Evolutionary conservation across 2,888 invertebrate species (phyloP).

Genomic region (Melanotus villosus): DNA sequence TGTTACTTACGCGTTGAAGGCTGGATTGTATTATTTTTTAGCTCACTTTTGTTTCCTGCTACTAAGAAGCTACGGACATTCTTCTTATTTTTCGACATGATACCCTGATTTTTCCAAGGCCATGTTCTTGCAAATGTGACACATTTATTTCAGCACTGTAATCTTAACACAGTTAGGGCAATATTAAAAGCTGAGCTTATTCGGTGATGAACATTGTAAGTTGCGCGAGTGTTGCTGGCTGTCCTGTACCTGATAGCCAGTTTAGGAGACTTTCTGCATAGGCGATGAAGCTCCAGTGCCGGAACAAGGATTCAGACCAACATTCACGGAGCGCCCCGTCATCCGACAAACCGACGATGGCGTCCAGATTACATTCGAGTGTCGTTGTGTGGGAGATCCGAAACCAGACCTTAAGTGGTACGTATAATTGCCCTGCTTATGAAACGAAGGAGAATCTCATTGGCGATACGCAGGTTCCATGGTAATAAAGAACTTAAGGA

Average conservation of each 20-base stretch:
- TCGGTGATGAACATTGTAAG: constrained; percentile 66
- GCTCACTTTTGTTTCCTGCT: constrained; percentile 55
- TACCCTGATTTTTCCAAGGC: constrained; percentile 61
- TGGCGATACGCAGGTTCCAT: constrained; percentile 78
- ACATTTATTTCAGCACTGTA: constrained; percentile 56
- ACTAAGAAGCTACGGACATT: constrained; percentile 52
- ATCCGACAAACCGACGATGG: constrained; percentile 98
- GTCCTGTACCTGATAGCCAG: constrained; percentile 64
- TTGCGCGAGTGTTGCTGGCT: constrained; percentile 68
- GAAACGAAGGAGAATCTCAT: constrained; percentile 37
- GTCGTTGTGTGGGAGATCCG: constrained; percentile 97
- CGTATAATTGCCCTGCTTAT: constrained; percentile 64
- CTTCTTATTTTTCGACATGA: constrained; percentile 56
- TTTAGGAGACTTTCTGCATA: constrained; percentile 70
- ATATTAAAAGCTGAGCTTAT: constrained; percentile 69
- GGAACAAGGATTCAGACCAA: constrained; percentile 95
- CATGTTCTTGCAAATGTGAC: constrained; percentile 68
- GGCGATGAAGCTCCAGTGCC: constrained; percentile 97
- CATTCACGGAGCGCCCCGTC: constrained; percentile 97
- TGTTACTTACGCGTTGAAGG: constrained; percentile 46
- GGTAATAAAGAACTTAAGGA: constrained; percentile 80
- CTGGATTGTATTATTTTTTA: constrained; percentile 57
- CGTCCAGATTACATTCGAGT: constrained; percentile 95
- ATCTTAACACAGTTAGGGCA: constrained; percentile 62
- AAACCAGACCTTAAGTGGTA: constrained; percentile 95